Evolutionary conservation across 2,888 invertebrate species (phyloP), one percentile per base, ranked within the genome.

Genomic region (Acanthococcus lagerstroemiae): DNA sequence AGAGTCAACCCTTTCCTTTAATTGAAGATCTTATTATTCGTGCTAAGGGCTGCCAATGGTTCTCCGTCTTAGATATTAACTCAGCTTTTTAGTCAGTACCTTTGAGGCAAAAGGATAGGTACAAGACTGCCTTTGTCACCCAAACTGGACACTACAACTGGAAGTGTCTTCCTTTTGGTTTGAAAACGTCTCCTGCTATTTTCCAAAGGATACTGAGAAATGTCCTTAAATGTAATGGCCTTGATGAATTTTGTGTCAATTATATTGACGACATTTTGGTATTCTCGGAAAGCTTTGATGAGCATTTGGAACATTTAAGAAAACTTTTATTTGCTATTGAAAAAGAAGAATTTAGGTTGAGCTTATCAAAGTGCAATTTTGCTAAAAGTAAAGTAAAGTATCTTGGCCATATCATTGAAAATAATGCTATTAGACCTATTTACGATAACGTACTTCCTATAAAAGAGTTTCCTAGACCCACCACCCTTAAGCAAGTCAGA

Each of bases 1-100:
- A n/a, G n/a, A n/a, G n/a, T n/a, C n/a, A n/a, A n/a, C n/a, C n/a
- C n/a, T n/a, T n/a, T n/a, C n/a, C n/a, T n/a, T n/a, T n/a, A n/a
- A n/a, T n/a, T n/a, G n/a, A n/a, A n/a, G n/a, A n/a, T n/a, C n/a
- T n/a, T n/a, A n/a, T n/a, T 26, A 26, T 50, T 19, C 4, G 72
- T 58, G 73, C 73, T 6, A 70, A 70, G 69, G 72, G 74, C 60
- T 75, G 73, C 55, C 72, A 72, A 50, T 74, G 68, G 69, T 75
- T 73, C 65, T 67, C 74, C 17, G 73, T 71, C 15, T 48, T 75
- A 0, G 75, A 75, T 52, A 72, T 75, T 60, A 75, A 75, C 67
- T 74, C 74, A 9, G 75, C 74, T 37, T 76, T 76, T 69, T 75
- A 75, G 74, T 73, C 74, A 5, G 54, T 66, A 4, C 57, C 57